Conservation (phyloP, 2,113 vertebrate species). For the Strix uralensis region DNA sequence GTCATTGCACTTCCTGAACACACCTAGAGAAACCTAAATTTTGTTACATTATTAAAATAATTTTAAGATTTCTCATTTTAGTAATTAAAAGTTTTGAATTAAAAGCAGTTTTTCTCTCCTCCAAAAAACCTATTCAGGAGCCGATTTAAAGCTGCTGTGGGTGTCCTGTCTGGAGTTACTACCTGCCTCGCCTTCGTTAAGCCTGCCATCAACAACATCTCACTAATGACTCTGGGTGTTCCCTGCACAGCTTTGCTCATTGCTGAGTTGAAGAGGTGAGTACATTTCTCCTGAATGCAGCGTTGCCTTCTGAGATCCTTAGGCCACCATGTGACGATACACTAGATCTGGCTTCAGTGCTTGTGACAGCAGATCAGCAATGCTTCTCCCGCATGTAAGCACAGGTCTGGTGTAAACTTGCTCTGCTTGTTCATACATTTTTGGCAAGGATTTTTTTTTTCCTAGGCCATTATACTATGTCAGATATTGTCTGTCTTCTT, state of each 20-base stretch:
- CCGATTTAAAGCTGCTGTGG: conserved; percentile 92
- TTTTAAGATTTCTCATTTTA: background rate
- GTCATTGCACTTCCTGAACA: background rate
- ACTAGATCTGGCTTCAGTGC: background rate
- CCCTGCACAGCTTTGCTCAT: conserved; percentile 91
- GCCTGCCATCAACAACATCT: conserved; percentile 93
- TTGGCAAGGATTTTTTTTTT: background rate
- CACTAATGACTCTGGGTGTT: conserved; percentile 91
- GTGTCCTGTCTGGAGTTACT: conserved; percentile 89
- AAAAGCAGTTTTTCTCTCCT: background rate
- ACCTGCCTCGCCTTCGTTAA: conserved; percentile 94
- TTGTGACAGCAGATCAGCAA: background rate
- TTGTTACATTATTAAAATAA: background rate
- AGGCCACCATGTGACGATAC: rapidly evolving
- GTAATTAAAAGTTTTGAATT: background rate
- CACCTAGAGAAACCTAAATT: background rate
- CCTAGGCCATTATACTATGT: background rate
- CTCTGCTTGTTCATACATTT: background rate
- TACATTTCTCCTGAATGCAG: background rate
- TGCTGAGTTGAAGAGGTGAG: conserved; percentile 91
- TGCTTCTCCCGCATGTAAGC: background rate
- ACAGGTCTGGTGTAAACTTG: background rate
- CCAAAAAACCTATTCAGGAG: conserved; percentile 70
- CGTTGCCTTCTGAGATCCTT: background rate
- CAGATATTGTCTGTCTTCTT: background rate